These are phyloP conservation scores for Ephialtes manifestator DNA, from an alignment of 2,888 invertebrate species.

Conservation along the genomic window DNA sequence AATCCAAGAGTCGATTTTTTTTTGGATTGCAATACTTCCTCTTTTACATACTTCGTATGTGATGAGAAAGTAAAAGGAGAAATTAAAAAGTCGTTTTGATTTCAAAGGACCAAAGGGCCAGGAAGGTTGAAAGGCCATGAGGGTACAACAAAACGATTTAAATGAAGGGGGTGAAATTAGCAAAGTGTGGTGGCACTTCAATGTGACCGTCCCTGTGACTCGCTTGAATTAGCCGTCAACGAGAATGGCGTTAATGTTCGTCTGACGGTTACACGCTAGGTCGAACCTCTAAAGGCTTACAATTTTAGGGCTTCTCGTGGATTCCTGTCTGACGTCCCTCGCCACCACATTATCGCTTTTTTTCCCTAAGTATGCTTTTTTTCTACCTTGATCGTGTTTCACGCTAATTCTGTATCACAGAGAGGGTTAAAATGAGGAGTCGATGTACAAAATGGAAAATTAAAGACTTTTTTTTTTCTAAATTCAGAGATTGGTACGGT, in stretches of 20 bases:
- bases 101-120: background rate
- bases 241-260: slow-evolving; percentile 22
- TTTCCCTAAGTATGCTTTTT: background rate
- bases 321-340: background rate
- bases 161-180: slow-evolving; percentile 22
- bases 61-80: no score
- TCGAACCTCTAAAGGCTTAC: slow-evolving; percentile 32
- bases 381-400: background rate
- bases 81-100: background rate
- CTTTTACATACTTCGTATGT: no score
- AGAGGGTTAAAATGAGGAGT: background rate
- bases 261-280: slow-evolving; percentile 39
- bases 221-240: slow-evolving; percentile 36
- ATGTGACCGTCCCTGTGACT: slow-evolving; percentile 32
- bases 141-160: slow-evolving; percentile 2
- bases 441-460: background rate
- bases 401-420: background rate
- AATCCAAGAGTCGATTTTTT: no score
- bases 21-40: no score
- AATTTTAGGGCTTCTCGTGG: slow-evolving; percentile 35
- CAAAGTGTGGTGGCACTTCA: background rate
- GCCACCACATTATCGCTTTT: slow-evolving; percentile 2
- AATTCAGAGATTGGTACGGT: no score
- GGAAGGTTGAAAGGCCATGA: background rate
- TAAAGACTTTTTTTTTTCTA: background rate